Evolutionary conservation across 2,888 invertebrate species (phyloP).

Genomic region (Drosophila pegasa): DNA sequence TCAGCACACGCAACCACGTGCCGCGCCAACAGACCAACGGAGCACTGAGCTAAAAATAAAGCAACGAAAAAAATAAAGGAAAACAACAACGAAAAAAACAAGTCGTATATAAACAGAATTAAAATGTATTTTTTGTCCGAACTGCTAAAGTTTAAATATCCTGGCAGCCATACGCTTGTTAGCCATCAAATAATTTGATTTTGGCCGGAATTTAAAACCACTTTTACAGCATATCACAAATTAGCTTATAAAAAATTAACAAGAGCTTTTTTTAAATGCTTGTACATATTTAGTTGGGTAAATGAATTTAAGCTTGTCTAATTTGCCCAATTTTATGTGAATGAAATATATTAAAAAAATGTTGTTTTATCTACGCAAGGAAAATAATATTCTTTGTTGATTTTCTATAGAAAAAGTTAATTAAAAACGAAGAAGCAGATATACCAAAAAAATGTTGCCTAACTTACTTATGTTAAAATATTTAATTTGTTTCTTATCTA

Average conservation of each 20-base stretch:
- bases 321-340: no score
- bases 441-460: no score
- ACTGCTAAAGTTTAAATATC: slow-evolving; percentile 7
- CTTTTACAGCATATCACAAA: background rate
- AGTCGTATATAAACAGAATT: slow-evolving; percentile 7
- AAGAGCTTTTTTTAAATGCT: background rate
- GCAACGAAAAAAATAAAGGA: background rate
- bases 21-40: slow-evolving; percentile 29
- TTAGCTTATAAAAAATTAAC: background rate
- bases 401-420: no score
- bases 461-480: no score
- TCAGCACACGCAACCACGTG: slow-evolving; percentile 78
- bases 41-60: background rate
- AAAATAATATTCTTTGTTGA: no score
- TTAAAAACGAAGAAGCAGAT: no score
- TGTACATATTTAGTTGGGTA: background rate
- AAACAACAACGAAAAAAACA: background rate
- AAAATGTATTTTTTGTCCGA: slow-evolving; percentile 7
- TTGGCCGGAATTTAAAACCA: background rate
- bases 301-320: background rate
- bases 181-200: background rate
- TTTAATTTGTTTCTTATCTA: no score
- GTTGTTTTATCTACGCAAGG: no score
- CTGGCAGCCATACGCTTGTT: background rate
- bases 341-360: no score